Conservation (phyloP, 2,888 invertebrate species). For the Alentia gelatinosa region DNA sequence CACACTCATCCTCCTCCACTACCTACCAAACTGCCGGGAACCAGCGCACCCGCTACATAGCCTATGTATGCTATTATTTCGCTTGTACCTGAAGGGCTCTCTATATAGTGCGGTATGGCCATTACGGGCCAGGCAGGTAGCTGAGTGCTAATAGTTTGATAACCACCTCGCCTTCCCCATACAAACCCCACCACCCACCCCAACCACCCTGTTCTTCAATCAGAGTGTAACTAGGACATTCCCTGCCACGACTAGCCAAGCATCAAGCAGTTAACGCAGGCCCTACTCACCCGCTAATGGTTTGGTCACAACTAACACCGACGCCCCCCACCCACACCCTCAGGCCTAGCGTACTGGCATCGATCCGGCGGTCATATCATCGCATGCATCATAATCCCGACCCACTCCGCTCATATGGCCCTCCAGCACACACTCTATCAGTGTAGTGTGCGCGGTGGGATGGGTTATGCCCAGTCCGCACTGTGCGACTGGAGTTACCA, state of each 20-base stretch:
- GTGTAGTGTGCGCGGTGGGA: not conserved
- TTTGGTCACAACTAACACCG: not conserved
- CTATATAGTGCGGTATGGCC: too few species aligned
- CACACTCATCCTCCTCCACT: too few species aligned
- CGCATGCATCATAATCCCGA: conserved; percentile 3
- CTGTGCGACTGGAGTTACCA: not conserved
- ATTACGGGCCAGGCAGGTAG: not conserved
- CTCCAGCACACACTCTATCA: not conserved
- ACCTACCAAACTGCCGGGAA: too few species aligned
- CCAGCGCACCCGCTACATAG: too few species aligned
- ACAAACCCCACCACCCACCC: not conserved
- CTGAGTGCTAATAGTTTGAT: not conserved
- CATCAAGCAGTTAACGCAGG: not conserved
- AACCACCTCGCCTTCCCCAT: too few species aligned
- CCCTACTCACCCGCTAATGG: not conserved
- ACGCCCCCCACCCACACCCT: not conserved
- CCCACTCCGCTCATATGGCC: not conserved
- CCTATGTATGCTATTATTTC: too few species aligned
- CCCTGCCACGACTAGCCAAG: too few species aligned
- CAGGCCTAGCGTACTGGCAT: too few species aligned
- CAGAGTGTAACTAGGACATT: too few species aligned
- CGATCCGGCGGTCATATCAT: not conserved
- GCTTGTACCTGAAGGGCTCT: too few species aligned
- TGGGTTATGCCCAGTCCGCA: too few species aligned
- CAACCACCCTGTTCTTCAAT: not conserved